Percentiles rank a stretch among this genome's conserved stretches.
phyloP scores from a whole-genome alignment of 2,888 invertebrate species.

The Ophion slaviceki region DNA sequence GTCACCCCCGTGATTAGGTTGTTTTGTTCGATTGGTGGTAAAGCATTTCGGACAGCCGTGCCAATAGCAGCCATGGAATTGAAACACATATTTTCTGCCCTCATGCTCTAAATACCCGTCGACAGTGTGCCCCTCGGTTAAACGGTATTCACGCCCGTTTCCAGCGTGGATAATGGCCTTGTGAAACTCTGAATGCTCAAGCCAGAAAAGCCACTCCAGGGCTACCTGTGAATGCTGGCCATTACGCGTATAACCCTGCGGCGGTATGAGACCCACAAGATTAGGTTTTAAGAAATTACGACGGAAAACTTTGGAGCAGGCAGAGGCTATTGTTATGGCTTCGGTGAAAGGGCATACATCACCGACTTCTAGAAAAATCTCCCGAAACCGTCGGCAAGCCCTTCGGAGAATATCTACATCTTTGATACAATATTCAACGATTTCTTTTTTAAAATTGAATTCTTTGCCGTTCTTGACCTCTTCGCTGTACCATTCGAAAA shows the following conservation, averaged over 20 bases:
- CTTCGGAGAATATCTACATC: background rate
- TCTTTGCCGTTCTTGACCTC: too few relatives aligned
- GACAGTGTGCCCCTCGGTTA: slow-evolving; percentile 19
- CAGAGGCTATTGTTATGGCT: slow-evolving; percentile 54
- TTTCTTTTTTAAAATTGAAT: slow-evolving; percentile 8
- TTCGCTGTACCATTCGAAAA: background rate
- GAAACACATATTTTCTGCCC: slow-evolving; percentile 14
- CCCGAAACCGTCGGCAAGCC: slow-evolving; percentile 46
- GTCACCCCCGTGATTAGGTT: too few relatives aligned
- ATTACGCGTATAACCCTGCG: slow-evolving; percentile 23
- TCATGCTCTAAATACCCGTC: slow-evolving; percentile 40
- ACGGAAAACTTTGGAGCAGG: slow-evolving; percentile 44
- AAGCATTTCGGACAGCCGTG: slow-evolving; percentile 45
- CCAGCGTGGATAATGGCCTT: slow-evolving; percentile 37
- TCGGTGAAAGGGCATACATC: slow-evolving; percentile 72
- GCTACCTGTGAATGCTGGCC: slow-evolving; percentile 45
- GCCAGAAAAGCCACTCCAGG: slow-evolving; percentile 36
- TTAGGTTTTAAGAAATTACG: slow-evolving; percentile 38
- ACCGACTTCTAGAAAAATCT: slow-evolving; percentile 62
- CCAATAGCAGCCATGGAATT: slow-evolving; percentile 59
- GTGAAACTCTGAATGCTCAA: slow-evolving; percentile 15
- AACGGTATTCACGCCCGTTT: slow-evolving; percentile 4
- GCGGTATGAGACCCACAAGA: slow-evolving; percentile 40
- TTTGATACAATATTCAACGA: background rate
- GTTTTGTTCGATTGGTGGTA: too few relatives aligned